A percentile compares a stretch with the other conserved stretches of the same genome.
Conservation (phyloP, 1,140 invertebrate genomes). For the Zaprionus vittiger region DNA sequence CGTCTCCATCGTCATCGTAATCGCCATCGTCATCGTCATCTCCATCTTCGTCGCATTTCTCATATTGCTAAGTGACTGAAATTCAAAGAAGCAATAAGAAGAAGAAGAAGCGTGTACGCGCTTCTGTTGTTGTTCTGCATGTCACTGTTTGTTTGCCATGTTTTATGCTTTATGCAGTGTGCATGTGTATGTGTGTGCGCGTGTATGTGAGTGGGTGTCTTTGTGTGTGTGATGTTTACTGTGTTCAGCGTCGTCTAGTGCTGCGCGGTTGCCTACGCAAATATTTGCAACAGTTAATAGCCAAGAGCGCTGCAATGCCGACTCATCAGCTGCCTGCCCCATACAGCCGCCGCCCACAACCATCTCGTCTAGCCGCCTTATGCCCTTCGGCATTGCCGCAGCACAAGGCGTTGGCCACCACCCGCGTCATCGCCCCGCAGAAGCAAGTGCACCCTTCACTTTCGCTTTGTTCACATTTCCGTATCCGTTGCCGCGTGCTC, state of each 20-base stretch:
- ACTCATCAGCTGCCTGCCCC: constrained; percentile 53
- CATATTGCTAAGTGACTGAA: constrained; percentile 39
- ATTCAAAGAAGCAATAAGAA: constrained; percentile 16
- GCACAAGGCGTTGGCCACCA: neutral
- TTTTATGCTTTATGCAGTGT: constrained; percentile 35
- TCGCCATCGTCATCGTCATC: neutral
- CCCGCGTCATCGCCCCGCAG: neutral
- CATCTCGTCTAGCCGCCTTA: constrained; percentile 44
- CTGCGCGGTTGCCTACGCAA: constrained; percentile 67
- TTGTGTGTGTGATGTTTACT: constrained; percentile 52
- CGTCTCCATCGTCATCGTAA: neutral
- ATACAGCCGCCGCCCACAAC: neutral
- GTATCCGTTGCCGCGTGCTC: constrained; percentile 43
- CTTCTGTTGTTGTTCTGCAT: constrained; percentile 28
- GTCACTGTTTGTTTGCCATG: constrained; percentile 39
- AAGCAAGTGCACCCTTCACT: constrained; percentile 70
- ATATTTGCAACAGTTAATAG: constrained; percentile 79
- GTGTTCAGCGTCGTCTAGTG: constrained; percentile 62
- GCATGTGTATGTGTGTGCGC: constrained; percentile 44
- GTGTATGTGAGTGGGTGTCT: constrained; percentile 52
- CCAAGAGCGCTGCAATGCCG: constrained; percentile 64
- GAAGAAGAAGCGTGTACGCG: neutral
- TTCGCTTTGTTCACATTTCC: constrained; percentile 81
- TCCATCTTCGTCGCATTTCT: constrained; percentile 6
- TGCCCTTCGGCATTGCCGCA: constrained; percentile 40